Evolutionary conservation across 2,888 invertebrate species (phyloP).

Genomic region (Nemoura dubitans): DNA sequence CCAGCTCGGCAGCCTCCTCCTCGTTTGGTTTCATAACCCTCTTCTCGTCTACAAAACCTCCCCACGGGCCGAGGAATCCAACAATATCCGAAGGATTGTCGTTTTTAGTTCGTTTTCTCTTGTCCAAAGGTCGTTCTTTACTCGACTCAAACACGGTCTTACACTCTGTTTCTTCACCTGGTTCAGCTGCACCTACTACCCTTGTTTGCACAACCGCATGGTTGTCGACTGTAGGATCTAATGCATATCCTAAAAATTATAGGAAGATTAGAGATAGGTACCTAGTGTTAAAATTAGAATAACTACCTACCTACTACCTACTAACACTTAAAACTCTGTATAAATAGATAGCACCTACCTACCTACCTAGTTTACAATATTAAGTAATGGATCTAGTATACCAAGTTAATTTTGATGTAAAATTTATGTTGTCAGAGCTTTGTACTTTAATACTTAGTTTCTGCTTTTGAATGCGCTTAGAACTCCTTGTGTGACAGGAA

Average conservation of each 20-base stretch:
- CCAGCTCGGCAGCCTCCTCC: conserved; percentile 92
- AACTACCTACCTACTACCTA: too few relatives aligned
- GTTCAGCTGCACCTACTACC: conserved; percentile 70
- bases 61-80: conserved; percentile 98
- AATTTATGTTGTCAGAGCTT: too few relatives aligned
- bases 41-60: conserved; percentile 89
- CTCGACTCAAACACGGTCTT: conserved; percentile 92
- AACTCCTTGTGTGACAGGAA: too few relatives aligned
- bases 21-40: conserved; percentile 90
- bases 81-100: conserved; percentile 90
- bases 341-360: too few relatives aligned
- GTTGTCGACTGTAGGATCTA: conserved; percentile 87
- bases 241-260: conserved; percentile 74
- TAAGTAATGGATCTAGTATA: too few relatives aligned
- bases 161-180: conserved; percentile 77
- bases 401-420: too few relatives aligned
- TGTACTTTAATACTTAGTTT: too few relatives aligned
- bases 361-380: too few relatives aligned
- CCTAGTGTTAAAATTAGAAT: too few relatives aligned
- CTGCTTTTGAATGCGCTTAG: too few relatives aligned
- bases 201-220: conserved; percentile 50
- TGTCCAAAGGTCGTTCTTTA: conserved; percentile 75
- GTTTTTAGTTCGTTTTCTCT: conserved; percentile 87
- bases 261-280: too few relatives aligned
- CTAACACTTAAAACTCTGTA: too few relatives aligned